Evolutionary conservation across 2,113 vertebrate species (phyloP).

Genomic region (Steatornis caripensis): DNA sequence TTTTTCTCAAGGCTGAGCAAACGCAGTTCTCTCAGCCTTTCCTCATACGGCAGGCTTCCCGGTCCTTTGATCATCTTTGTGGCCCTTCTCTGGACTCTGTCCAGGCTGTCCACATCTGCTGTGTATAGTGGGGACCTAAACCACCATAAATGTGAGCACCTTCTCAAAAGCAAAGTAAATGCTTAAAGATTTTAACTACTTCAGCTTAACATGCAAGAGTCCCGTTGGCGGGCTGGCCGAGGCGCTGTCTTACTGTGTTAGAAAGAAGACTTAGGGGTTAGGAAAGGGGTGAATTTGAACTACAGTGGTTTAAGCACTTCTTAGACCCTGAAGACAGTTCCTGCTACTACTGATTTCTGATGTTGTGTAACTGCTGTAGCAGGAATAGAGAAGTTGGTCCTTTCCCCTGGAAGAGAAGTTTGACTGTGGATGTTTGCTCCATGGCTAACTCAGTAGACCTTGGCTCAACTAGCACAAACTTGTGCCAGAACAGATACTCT

Average conservation of each 20-base stretch:
- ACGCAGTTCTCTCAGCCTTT: no score
- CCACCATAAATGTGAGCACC: not conserved
- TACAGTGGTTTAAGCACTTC: not conserved
- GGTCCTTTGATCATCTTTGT: no score
- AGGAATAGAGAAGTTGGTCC: not conserved
- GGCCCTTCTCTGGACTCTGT: no score
- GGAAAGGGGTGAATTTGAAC: not conserved
- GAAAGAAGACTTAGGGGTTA: accelerated
- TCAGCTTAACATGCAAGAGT: accelerated
- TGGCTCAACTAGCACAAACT: not conserved
- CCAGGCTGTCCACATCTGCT: no score
- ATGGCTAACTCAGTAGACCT: not conserved
- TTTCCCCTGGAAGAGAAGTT: not conserved
- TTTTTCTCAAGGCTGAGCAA: no score
- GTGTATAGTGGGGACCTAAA: no score
- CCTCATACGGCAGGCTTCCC: no score
- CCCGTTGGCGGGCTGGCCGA: not conserved
- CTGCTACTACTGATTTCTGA: not conserved
- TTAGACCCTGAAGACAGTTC: not conserved
- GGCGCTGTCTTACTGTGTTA: not conserved
- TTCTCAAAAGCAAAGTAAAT: not conserved
- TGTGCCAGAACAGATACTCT: not conserved
- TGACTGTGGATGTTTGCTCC: not conserved
- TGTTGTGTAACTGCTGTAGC: not conserved
- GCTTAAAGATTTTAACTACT: not conserved